These are phyloP conservation scores for Neotoxoptera formosana DNA, from an alignment of 1,140 invertebrate genomes.

Conservation along the genomic window DNA sequence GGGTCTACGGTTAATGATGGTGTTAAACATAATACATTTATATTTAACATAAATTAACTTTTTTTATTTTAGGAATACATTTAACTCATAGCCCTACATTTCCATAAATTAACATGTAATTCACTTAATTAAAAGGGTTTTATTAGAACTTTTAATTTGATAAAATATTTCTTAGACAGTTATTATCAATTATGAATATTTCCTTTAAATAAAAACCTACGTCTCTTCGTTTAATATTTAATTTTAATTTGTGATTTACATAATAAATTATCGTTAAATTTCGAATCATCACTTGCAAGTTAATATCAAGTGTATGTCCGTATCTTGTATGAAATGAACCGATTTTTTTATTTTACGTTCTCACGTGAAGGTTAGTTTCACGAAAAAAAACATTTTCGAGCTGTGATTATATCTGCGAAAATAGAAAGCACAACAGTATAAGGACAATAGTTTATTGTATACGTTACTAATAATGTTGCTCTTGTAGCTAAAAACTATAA, in stretches of 20 bases:
- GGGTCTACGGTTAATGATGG: no score
- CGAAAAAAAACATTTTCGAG: not conserved
- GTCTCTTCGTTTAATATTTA: not conserved
- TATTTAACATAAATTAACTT: slow-evolving; percentile 11
- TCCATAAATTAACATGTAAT: not conserved
- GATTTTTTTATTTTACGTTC: not conserved
- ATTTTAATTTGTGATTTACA: not conserved
- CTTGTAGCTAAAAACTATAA: not conserved
- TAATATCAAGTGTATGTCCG: not conserved
- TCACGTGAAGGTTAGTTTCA: not conserved
- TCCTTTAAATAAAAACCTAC: not conserved
- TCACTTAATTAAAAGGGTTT: not conserved
- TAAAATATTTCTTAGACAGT: not conserved
- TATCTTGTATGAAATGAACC: no score
- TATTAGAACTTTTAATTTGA: not conserved
- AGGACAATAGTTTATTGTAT: not conserved
- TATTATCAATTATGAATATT: not conserved
- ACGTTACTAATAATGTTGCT: slow-evolving; percentile 8
- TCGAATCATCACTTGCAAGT: not conserved
- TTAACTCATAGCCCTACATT: not conserved
- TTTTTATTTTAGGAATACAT: not conserved
- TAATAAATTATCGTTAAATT: not conserved
- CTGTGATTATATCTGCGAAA: not conserved
- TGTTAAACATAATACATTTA: not conserved
- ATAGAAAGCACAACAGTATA: not conserved